Conservation (phyloP, 92 coral and sea anemone species). For the Epizoanthus scotinus region DNA sequence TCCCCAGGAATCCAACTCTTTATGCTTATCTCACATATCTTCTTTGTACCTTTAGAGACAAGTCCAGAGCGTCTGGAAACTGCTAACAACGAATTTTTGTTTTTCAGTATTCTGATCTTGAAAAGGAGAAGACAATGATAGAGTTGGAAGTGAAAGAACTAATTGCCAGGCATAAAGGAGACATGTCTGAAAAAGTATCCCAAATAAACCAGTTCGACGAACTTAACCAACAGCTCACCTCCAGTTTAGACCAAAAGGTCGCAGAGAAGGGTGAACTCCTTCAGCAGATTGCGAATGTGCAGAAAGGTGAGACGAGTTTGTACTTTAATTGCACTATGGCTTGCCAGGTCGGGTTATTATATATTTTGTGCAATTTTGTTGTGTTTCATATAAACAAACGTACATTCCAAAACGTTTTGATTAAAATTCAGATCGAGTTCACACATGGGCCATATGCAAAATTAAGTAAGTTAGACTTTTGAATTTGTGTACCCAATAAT, state of each 20-base stretch:
- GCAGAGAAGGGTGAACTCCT: conserved; percentile 82
- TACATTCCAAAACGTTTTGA: no score
- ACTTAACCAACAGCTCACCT: conserved; percentile 66
- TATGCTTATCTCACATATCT: no score
- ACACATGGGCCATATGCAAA: no score
- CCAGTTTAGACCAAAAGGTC: conserved; percentile 72
- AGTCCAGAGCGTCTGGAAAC: not conserved
- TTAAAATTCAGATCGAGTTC: no score
- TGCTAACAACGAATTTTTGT: not conserved
- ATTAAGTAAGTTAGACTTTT: no score
- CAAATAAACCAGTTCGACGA: conserved; percentile 87
- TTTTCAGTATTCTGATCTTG: conserved; percentile 88
- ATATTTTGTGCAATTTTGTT: no score
- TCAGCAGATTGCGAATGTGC: conserved; percentile 69
- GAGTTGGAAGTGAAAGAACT: conserved; percentile 94
- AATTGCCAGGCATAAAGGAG: conserved; percentile 96
- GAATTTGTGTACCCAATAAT: no score
- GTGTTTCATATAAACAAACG: no score
- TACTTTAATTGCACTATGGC: no score
- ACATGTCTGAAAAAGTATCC: conserved; percentile 88
- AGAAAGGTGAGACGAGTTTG: conserved; percentile 60
- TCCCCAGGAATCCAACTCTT: not conserved
- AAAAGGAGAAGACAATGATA: conserved; percentile 96
- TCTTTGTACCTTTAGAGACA: no score
- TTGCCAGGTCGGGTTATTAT: no score